A percentile compares a stretch with the other conserved stretches of the same genome.
These are phyloP conservation scores for Xanthia togata DNA, from an alignment of 2,888 invertebrate species.

Conservation along the genomic window DNA sequence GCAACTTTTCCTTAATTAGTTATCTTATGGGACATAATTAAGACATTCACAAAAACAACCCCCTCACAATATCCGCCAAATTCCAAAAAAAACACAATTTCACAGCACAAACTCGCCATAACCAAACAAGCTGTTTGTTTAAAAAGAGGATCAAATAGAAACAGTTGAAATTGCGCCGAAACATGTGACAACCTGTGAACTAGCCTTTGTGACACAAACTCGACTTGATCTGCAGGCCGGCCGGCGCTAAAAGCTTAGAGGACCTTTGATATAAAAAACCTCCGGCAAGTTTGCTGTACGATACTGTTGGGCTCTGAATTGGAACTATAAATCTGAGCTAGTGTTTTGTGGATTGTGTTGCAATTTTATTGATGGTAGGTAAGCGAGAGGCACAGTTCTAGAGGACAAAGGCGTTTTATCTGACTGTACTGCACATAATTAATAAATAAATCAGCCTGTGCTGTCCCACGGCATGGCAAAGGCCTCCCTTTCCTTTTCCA, in stretches of 20 bases:
- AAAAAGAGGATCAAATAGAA: slow-evolving; percentile 34
- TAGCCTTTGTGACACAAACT: slow-evolving; percentile 53
- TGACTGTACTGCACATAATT: not conserved
- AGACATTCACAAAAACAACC: not conserved
- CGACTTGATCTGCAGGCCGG: slow-evolving; percentile 24
- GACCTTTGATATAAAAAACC: slow-evolving; percentile 28
- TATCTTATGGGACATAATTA: not conserved
- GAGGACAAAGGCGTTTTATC: not conserved
- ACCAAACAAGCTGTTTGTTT: slow-evolving; percentile 25
- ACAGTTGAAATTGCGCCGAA: slow-evolving; percentile 48
- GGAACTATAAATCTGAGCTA: slow-evolving; percentile 34
- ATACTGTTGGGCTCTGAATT: slow-evolving; percentile 6
- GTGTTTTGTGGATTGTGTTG: slow-evolving; percentile 20
- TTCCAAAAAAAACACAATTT: not conserved
- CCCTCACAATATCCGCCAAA: slow-evolving; percentile 3
- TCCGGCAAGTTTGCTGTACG: slow-evolving; percentile 13
- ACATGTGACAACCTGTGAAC: slow-evolving; percentile 22
- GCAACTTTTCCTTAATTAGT: not conserved
- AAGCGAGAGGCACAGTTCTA: not conserved
- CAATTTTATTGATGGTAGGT: not conserved
- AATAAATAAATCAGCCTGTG: not conserved
- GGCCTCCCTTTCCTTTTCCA: not conserved
- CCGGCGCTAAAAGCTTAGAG: slow-evolving; percentile 40
- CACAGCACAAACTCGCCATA: not conserved
- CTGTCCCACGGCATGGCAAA: not conserved